A percentile compares a stretch with the other conserved stretches of the same genome.
Conservation (phyloP, 2,888 invertebrate genomes). For the Cephus pulcher region DNA sequence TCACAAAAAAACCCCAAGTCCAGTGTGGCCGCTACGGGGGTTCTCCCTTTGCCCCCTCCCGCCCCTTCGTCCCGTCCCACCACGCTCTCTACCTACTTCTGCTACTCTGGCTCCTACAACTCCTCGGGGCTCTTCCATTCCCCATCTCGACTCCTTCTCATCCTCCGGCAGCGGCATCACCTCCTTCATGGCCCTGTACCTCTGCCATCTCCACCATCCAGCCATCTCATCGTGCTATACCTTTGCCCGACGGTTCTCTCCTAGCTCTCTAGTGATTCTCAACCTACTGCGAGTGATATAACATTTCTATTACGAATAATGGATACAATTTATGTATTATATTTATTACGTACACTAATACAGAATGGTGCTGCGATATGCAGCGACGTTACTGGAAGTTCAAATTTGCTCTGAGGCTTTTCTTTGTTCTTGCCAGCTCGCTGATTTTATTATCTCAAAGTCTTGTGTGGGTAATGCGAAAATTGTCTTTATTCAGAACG, state of each 20-base stretch:
- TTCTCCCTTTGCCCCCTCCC: conserved; percentile 54
- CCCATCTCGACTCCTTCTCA: conserved; percentile 26
- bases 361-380: not conserved
- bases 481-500: not conserved
- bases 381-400: not conserved
- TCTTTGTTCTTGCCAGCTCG: not conserved
- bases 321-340: not conserved
- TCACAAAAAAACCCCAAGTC: conserved; percentile 26
- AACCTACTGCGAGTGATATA: conserved; percentile 26
- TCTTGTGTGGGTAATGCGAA: not conserved
- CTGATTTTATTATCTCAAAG: not conserved
- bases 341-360: not conserved
- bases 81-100: conserved; percentile 22
- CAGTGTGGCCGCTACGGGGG: conserved; percentile 61
- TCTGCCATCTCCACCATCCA: conserved; percentile 12
- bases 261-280: conserved; percentile 39
- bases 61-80: conserved; percentile 49
- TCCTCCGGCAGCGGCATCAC: conserved; percentile 21
- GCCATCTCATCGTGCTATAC: conserved; percentile 24
- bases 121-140: conserved; percentile 28
- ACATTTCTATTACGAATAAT: not conserved
- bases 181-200: conserved; percentile 23
- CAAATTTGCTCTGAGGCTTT: not conserved
- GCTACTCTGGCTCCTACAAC: conserved; percentile 21
- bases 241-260: conserved; percentile 10